These are phyloP conservation scores for Zaprionus africanus DNA, from an alignment of 1,140 invertebrate species.

Conservation along the genomic window DNA sequence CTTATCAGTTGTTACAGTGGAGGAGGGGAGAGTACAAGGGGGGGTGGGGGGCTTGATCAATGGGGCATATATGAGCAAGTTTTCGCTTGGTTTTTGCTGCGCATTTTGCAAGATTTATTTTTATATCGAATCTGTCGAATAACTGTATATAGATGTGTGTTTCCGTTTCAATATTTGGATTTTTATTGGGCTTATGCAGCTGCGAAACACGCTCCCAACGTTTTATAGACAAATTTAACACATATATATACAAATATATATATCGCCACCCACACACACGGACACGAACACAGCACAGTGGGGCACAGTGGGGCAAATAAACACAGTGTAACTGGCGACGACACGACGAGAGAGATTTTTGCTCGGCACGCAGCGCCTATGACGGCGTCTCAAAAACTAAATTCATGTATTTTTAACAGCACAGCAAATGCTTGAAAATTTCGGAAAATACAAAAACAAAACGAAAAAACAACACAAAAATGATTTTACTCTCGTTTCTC, in stretches of 20 bases:
- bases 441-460: constrained; percentile 34
- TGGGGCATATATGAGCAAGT: constrained; percentile 20
- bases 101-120: constrained; percentile 48
- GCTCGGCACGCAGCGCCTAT: constrained; percentile 69
- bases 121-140: constrained; percentile 11
- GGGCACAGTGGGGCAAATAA: constrained; percentile 35
- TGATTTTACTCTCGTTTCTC: constrained; percentile 35
- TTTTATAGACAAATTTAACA: constrained; percentile 38
- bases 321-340: constrained; percentile 13
- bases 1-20: not conserved
- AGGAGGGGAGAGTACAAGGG: not conserved
- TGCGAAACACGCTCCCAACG: constrained; percentile 22
- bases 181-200: constrained; percentile 55
- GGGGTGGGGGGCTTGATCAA: not conserved
- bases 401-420: constrained; percentile 79
- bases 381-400: constrained; percentile 81
- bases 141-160: constrained; percentile 4
- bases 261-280: constrained; percentile 29
- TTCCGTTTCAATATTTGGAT: constrained; percentile 33
- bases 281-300: constrained; percentile 27
- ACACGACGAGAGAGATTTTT: constrained; percentile 27
- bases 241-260: constrained; percentile 3
- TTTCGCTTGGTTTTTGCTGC: constrained; percentile 26
- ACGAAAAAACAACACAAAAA: constrained; percentile 30
- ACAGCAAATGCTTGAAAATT: constrained; percentile 67